A percentile compares a stretch with the other conserved stretches of the same genome.
phyloP scores from a whole-genome alignment of 2,797 vertebrate species.

The Sparidentex hasta region DNA sequence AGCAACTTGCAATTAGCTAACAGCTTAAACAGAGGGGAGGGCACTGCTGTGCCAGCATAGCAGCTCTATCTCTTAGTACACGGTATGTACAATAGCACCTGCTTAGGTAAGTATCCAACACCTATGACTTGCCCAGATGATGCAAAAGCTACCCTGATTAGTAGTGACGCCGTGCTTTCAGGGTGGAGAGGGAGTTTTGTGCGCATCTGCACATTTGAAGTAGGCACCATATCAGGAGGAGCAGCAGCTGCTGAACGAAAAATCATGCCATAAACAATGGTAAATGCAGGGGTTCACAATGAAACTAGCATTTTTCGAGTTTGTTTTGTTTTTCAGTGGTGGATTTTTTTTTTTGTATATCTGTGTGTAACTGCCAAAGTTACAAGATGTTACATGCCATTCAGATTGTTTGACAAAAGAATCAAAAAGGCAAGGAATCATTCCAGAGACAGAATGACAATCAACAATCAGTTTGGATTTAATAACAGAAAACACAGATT shows the following conservation, averaged over 20 bases:
- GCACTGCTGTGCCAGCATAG: slow-evolving; percentile 49
- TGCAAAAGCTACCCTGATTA: slow-evolving; percentile 26
- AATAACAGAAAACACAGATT: background rate
- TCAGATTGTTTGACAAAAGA: background rate
- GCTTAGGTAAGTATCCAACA: slow-evolving; percentile 41
- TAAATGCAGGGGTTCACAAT: background rate
- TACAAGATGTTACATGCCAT: slow-evolving; percentile 4
- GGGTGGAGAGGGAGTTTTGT: slow-evolving; percentile 15
- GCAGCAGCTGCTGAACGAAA: slow-evolving; percentile 38
- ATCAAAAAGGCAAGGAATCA: slow-evolving; percentile 5
- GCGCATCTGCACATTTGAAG: slow-evolving; percentile 48
- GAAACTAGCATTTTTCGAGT: background rate
- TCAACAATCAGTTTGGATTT: slow-evolving; percentile 1
- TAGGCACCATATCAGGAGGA: slow-evolving; percentile 57
- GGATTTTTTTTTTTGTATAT: slow-evolving; percentile 17
- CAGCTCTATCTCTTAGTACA: slow-evolving; percentile 49
- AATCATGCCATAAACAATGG: slow-evolving; percentile 4
- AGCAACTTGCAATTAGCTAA: slow-evolving; percentile 29
- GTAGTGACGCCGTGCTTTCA: slow-evolving; percentile 11
- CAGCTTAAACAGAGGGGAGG: slow-evolving; percentile 36
- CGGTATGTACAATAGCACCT: slow-evolving; percentile 58
- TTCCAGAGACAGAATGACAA: background rate
- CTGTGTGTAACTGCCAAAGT: slow-evolving; percentile 7
- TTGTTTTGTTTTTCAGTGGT: slow-evolving; percentile 23
- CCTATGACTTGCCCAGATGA: slow-evolving; percentile 41